phyloP scores from a whole-genome alignment of 2,888 invertebrate species.

The Hydrotaea cyrtoneurina region DNA sequence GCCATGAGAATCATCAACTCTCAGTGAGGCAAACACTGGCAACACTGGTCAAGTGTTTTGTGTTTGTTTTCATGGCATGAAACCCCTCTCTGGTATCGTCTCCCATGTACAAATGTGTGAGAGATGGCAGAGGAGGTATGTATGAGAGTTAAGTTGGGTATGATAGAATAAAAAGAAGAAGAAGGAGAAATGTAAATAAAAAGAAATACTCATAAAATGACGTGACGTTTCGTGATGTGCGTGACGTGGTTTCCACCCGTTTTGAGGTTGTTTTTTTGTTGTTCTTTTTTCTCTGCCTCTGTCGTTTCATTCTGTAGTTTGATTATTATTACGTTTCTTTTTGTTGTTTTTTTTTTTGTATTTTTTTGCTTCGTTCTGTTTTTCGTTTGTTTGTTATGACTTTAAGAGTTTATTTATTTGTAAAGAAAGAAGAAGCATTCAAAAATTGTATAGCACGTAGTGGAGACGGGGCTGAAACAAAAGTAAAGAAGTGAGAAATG shows the following conservation, averaged over 20 bases:
- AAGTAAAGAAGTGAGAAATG: neutral
- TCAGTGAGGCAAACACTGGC: neutral
- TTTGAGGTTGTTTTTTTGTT: conserved; percentile 56
- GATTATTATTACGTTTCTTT: conserved; percentile 23
- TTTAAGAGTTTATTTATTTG: conserved; percentile 58
- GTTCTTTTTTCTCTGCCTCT: neutral
- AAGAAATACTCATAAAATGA: conserved; percentile 56
- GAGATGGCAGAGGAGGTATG: neutral
- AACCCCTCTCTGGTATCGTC: neutral
- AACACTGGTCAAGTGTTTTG: conserved; percentile 7
- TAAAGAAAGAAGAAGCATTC: conserved; percentile 22
- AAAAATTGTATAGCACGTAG: conserved; percentile 32
- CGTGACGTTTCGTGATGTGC: conserved; percentile 67
- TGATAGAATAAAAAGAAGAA: conserved; percentile 18
- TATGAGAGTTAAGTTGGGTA: conserved; percentile 11
- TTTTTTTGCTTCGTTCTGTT: conserved; percentile 39
- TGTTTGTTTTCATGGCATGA: conserved; percentile 3
- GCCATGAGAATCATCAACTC: neutral
- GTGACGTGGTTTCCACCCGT: conserved; percentile 67
- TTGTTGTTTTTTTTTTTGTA: conserved; percentile 19
- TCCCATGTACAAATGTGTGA: neutral
- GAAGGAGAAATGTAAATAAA: conserved; percentile 29
- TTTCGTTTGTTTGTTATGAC: conserved; percentile 41
- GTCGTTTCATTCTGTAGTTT: conserved; percentile 24
- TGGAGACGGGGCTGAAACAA: neutral